Percentiles rank a stretch among this genome's conserved stretches.
phyloP scores from a whole-genome alignment of 35 echinoderm and acorn worm species.

The Patiria miniata region DNA sequence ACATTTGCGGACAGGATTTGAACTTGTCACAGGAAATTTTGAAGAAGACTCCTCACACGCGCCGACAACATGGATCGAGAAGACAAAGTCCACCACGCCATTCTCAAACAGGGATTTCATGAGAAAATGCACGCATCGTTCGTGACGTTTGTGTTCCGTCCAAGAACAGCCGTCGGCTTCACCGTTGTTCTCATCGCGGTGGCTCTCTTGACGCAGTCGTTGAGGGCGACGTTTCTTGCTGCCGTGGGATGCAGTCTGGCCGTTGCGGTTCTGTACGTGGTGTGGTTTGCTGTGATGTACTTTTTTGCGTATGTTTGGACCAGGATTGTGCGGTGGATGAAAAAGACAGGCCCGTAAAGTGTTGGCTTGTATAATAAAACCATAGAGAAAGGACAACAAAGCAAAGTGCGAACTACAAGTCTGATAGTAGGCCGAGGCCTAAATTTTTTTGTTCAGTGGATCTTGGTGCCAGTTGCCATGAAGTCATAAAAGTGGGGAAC shows the following conservation, averaged over 20 bases:
- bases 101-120: background rate
- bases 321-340: conserved; percentile 1
- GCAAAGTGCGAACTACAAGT: background rate
- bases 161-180: background rate
- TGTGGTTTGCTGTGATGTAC: background rate
- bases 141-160: background rate
- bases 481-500: background rate
- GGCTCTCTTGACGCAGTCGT: background rate
- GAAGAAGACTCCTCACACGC: too few relatives aligned
- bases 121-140: conserved; percentile 1
- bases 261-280: background rate
- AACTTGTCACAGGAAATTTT: too few relatives aligned
- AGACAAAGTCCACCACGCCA: background rate
- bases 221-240: background rate
- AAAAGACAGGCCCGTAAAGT: background rate
- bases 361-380: background rate
- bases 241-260: background rate
- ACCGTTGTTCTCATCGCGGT: background rate
- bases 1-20: too few relatives aligned
- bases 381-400: background rate
- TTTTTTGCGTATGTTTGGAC: background rate
- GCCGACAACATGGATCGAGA: conserved; percentile 1
- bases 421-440: background rate
- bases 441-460: background rate
- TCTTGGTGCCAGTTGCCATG: background rate